These are phyloP conservation scores for Pempheris klunzingeri DNA, from an alignment of 2,797 vertebrate genomes.

Conservation along the genomic window DNA sequence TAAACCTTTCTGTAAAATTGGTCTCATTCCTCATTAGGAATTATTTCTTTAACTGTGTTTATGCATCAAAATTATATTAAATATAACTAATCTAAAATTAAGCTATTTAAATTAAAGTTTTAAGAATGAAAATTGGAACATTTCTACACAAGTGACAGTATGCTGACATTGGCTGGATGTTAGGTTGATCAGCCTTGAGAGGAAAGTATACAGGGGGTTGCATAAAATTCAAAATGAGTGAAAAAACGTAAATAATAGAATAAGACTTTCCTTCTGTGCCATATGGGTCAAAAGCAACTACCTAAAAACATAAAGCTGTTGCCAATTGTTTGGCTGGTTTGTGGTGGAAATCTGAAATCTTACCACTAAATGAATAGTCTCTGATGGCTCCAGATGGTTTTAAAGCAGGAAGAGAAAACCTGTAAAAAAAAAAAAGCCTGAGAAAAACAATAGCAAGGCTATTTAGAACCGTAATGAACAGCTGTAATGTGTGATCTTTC, in stretches of 20 bases:
- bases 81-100: no score
- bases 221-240: not conserved
- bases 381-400: conserved; percentile 42
- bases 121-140: no score
- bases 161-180: conserved; percentile 9
- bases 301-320: conserved; percentile 8
- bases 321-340: conserved; percentile 36
- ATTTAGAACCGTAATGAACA: conserved; percentile 17
- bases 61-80: not conserved
- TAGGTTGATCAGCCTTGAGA: not conserved
- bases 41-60: not conserved
- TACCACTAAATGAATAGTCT: conserved; percentile 30
- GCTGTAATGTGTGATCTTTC: conserved; percentile 19
- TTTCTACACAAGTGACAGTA: no score
- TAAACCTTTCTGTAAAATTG: not conserved
- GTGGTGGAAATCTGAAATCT: conserved; percentile 30
- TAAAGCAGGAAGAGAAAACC: conserved; percentile 18
- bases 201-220: not conserved
- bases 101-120: no score
- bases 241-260: not conserved
- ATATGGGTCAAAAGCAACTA: conserved; percentile 22
- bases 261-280: not conserved
- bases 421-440: conserved; percentile 14
- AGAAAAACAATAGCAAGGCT: conserved; percentile 21
- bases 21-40: not conserved